Percentiles rank a stretch among this genome's conserved stretches.
Evolutionary conservation across 2,797 vertebrate genomes (phyloP).

Genomic region (Parauchenoglanis punctatus): DNA sequence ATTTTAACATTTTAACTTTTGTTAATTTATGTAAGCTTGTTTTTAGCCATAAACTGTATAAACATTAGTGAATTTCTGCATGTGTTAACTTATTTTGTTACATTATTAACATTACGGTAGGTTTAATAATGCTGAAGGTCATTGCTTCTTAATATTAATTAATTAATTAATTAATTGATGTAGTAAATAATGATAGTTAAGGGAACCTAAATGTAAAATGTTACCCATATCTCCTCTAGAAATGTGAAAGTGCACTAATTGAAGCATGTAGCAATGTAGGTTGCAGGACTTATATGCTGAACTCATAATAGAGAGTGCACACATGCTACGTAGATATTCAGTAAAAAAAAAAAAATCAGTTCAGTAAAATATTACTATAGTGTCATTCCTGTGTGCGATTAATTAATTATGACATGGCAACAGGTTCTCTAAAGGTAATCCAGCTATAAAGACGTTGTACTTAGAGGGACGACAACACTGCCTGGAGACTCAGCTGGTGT

Average conservation of each 20-base stretch:
- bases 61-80: background rate
- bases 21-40: background rate
- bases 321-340: background rate
- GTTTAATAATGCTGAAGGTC: background rate
- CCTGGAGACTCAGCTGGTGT: slow-evolving; percentile 12
- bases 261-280: background rate
- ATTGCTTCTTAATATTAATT: background rate
- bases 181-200: background rate
- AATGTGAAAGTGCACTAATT: background rate
- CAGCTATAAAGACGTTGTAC: slow-evolving; percentile 17
- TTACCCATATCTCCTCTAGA: background rate
- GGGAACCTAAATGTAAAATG: background rate
- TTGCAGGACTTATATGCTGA: background rate
- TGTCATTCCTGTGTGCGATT: background rate
- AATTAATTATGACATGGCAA: slow-evolving; percentile 23
- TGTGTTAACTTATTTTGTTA: background rate
- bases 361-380: slow-evolving; percentile 33
- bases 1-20: background rate
- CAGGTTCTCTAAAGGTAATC: slow-evolving; percentile 35
- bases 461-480: slow-evolving; percentile 21
- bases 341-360: background rate
- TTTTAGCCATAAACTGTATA: background rate
- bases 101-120: background rate
- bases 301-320: background rate
- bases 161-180: background rate